These are phyloP conservation scores for Malacoctenus gilli DNA, from an alignment of 2,797 vertebrate species.

Conservation along the genomic window DNA sequence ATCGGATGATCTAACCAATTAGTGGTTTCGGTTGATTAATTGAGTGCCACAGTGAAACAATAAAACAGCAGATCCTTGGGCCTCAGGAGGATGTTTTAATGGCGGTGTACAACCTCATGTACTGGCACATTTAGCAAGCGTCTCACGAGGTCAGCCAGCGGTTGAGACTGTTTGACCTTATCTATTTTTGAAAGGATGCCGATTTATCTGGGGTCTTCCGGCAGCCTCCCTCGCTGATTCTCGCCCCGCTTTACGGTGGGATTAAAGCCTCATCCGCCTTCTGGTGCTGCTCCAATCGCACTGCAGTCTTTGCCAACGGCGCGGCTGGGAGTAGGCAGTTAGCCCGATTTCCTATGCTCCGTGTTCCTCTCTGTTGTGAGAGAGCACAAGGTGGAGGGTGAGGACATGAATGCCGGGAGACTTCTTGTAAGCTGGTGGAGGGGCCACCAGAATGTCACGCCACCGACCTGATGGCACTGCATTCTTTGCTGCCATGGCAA, in stretches of 20 bases:
- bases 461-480: constrained; percentile 42
- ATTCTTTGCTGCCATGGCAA: constrained; percentile 58
- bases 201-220: constrained; percentile 62
- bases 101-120: constrained; percentile 55
- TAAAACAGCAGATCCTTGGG: constrained; percentile 56
- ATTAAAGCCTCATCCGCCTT: constrained; percentile 69
- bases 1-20: constrained; percentile 76
- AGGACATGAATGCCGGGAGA: constrained; percentile 64
- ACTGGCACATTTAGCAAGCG: constrained; percentile 57
- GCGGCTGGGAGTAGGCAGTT: constrained; percentile 66
- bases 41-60: constrained; percentile 57
- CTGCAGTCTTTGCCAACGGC: constrained; percentile 56
- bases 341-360: constrained; percentile 60
- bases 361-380: constrained; percentile 67
- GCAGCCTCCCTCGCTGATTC: constrained; percentile 62
- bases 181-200: constrained; percentile 67
- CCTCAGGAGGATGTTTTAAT: constrained; percentile 63
- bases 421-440: constrained; percentile 51
- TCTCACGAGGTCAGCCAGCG: constrained; percentile 52
- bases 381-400: constrained; percentile 57
- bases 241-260: constrained; percentile 62
- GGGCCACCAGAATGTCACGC: constrained; percentile 52
- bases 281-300: constrained; percentile 69
- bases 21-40: constrained; percentile 68
- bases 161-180: constrained; percentile 64